Evolutionary conservation across 2,113 vertebrate species (phyloP), one percentile per base, ranked within the genome.

Genomic region (Malurus melanocephalus): DNA sequence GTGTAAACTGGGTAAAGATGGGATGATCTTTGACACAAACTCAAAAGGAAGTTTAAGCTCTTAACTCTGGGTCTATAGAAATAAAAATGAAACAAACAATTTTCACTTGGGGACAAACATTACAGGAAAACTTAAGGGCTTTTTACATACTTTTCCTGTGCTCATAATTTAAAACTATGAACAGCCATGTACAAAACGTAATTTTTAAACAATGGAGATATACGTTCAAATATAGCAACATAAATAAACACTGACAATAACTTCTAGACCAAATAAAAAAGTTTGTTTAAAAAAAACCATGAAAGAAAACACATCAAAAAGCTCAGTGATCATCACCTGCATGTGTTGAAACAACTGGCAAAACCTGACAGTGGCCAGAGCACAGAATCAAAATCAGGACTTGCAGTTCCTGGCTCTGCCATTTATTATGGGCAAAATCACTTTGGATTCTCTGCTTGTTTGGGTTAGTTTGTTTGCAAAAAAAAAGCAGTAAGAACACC

Each of bases 311-410:
- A 23, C 35, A 67, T 35, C 30, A 62, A 67, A 82, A 73, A 64
- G 27, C 48, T 71, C 48, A 65, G 38, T 0, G 1, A 42, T 52
- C 57, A 64, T 42, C 73, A 93, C n/a, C 65, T 61, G 53, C 69
- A 64, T 28, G n/a, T 76, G 77, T 86, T 60, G 51, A 92, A 95
- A 92, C 32, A 90, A 90, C 85, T 64, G 43, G 65, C 62, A 86
- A 80, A 93, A 78, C 14, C 20, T 53, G 32, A 61, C 0, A 83
- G 59, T 10, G 42, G 74, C 20, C 42, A 46, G 51, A 81, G 55
- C 32, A 68, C 45, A 48, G 57, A 90, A 78, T 16, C 52, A 32
- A 80, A 64, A 57, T 75, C 52, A 65, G 72, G 46, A 85, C 68
- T 83, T 82, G 42, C 6, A 57, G 75, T 82, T 91, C 51, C 82